Conservation (phyloP, 2,888 invertebrate species). For the Gasteruption jaculator region DNA sequence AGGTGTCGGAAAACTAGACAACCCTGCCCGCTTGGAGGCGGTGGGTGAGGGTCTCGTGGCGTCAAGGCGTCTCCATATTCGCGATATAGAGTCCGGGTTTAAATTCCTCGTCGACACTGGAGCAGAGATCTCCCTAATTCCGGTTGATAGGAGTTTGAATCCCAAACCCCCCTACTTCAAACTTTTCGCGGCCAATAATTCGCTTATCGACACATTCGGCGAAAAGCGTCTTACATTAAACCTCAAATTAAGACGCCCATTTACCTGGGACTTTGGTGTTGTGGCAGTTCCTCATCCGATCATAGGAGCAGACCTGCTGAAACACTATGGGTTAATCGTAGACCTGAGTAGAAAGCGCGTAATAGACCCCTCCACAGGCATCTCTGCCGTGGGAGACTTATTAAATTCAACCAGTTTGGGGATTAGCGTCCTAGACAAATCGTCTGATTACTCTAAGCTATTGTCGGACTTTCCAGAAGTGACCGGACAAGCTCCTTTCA, state of each 20-base stretch:
- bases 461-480: constrained; percentile 5
- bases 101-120: constrained; percentile 6
- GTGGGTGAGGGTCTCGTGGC: background rate
- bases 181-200: background rate
- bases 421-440: background rate
- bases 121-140: background rate
- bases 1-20: background rate
- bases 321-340: background rate
- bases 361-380: background rate
- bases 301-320: constrained; percentile 5
- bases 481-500: background rate
- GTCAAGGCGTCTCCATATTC: background rate
- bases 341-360: background rate
- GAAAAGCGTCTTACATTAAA: background rate
- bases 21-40: background rate
- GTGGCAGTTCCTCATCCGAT: background rate
- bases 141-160: background rate
- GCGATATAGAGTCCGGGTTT: background rate
- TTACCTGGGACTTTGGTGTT: constrained; percentile 2
- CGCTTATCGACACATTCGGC: background rate
- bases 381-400: background rate
- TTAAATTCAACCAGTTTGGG: no score
- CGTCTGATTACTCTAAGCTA: background rate
- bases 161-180: background rate
- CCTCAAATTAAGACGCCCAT: background rate